Base-by-base conservation (phyloP, 2,113 vertebrate species). In the Podarcis muralis region DNA sequence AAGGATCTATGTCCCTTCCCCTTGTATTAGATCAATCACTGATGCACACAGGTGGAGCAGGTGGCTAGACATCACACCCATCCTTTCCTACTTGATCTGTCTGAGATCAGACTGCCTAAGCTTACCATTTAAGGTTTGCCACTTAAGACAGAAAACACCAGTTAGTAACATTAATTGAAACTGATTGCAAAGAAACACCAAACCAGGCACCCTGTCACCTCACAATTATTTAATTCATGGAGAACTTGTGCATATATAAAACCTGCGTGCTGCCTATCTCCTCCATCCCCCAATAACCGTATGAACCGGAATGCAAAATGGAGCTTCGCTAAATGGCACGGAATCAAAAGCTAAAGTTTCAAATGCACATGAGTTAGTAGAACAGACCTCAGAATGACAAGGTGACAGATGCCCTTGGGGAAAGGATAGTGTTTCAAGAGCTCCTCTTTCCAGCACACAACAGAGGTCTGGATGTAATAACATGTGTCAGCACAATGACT, bases 401-500 rank as follows among this genome's bases (percentile, higher is more conserved):
- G 30, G 78, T 84, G 87, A 83, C 32, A 87, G 37, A 5, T 48
- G 37, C 53, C 65, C 16, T 84, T 91, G 27, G 62, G 40, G 69
- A 90, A 65, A 84, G 89, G 84, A 43, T 77, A 88, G 87, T 43
- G 78, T 87, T 57, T 59, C 68, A 89, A 71, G 62, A 86, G 3
- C 30, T 18, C 16, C 53, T 69, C 66, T 84, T 82, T 79, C 35
- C 69, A 84, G 83, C 74, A 78, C 30, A 0, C 20, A 87, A 68
- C 20, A 74, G 76, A 48, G 83, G 16, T 74, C 68, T 85, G 35
- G 22, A 11, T 69, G 4, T 27, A 85, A 82, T 37, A 84, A 66
- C 27, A 79, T 80, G 23, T 59, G 69, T 81, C 57, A 84, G 23
- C 43, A 30, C n/a, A 86, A n/a, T 66, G 83, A 83, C 0, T 82